Evolutionary conservation across 2,797 vertebrate genomes (phyloP).

Genomic region (Micropoecilia bifurca): DNA sequence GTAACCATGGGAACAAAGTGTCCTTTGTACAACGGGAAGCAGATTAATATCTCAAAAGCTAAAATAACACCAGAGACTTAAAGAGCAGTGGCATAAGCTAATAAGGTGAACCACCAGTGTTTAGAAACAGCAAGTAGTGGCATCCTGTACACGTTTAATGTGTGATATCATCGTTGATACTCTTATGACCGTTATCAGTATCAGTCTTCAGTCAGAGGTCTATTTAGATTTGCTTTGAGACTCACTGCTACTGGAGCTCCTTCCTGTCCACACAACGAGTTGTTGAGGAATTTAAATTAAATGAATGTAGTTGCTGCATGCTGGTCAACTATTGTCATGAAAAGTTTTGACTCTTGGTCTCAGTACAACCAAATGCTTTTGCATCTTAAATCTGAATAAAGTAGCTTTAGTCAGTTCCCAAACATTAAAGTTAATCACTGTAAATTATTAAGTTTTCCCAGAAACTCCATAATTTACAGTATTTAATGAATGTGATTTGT

Average conservation of each 20-base stretch:
- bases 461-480: background rate
- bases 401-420: background rate
- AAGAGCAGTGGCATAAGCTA: background rate
- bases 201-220: background rate
- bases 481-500: background rate
- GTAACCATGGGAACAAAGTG: background rate
- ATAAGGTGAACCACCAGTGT: background rate
- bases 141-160: background rate
- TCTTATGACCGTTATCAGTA: too few species aligned
- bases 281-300: too few species aligned
- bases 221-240: background rate
- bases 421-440: background rate
- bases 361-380: background rate
- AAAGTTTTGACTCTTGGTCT: background rate
- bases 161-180: background rate
- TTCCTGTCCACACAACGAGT: too few species aligned
- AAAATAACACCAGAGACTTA: background rate
- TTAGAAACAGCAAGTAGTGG: background rate
- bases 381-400: background rate
- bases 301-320: too few species aligned
- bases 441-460: background rate
- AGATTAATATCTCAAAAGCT: too few species aligned
- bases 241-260: background rate
- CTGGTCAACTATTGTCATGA: background rate
- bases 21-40: background rate